phyloP scores from a whole-genome alignment of 2,888 invertebrate species.

The Caenorhabditis macrosperma region DNA sequence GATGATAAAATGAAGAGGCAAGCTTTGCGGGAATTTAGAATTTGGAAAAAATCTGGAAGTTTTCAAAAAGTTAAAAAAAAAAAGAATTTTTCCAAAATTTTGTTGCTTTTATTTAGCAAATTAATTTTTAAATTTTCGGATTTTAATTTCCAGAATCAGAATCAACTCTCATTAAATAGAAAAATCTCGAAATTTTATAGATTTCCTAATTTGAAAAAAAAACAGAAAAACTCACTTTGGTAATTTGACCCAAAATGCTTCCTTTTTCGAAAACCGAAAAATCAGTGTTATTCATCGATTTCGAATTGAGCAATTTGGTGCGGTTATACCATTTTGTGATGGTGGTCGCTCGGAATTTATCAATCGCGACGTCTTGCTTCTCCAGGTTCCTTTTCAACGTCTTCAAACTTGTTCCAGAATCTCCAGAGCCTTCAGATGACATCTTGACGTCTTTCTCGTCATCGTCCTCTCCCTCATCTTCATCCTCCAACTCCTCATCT shows the following conservation, averaged over 20 bases:
- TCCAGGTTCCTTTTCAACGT: slow-evolving; percentile 27
- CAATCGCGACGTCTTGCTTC: slow-evolving; percentile 27
- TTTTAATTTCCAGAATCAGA: too few species aligned
- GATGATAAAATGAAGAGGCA: too few species aligned
- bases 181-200: background rate
- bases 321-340: slow-evolving; percentile 97
- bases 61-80: too few species aligned
- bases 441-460: slow-evolving; percentile 40
- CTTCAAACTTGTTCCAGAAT: slow-evolving; percentile 34
- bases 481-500: slow-evolving; percentile 66
- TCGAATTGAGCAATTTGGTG: slow-evolving; percentile 85
- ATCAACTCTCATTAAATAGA: too few species aligned
- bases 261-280: slow-evolving; percentile 83
- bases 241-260: slow-evolving; percentile 48
- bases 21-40: too few species aligned
- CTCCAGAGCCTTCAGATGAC: background rate
- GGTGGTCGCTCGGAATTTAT: slow-evolving; percentile 86
- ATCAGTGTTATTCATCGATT: slow-evolving; percentile 81
- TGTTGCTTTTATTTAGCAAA: too few species aligned
- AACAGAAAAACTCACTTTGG: slow-evolving; percentile 21
- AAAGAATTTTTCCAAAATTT: too few species aligned
- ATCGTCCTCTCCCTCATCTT: slow-evolving; percentile 52
- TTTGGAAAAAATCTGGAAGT: too few species aligned
- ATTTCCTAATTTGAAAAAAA: background rate
- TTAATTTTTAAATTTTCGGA: too few species aligned